Evolutionary conservation across 2,797 vertebrate species (phyloP).

Genomic region (Ficedula albicollis): DNA sequence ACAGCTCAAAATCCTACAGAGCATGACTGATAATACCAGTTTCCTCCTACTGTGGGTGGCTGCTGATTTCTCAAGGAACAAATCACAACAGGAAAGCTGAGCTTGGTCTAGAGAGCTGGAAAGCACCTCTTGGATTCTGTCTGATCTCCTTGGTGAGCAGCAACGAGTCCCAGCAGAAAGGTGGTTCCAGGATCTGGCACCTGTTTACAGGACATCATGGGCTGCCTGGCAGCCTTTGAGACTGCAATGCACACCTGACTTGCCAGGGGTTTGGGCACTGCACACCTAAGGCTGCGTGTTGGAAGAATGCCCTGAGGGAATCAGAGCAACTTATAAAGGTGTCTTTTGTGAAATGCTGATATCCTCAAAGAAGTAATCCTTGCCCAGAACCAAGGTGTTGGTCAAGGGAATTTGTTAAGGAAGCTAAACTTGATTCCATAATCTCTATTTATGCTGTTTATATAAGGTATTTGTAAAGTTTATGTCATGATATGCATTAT

Average conservation of each 20-base stretch:
- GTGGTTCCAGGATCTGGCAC: neutral
- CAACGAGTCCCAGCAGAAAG: neutral
- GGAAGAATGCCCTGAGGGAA: neutral
- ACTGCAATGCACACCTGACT: neutral
- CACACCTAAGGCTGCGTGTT: rapidly evolving
- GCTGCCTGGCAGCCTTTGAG: neutral
- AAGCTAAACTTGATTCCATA: neutral
- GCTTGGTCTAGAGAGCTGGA: neutral
- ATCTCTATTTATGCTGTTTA: neutral
- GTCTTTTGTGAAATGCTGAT: neutral
- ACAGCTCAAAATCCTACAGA: neutral
- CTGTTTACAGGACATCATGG: neutral
- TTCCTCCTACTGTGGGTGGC: neutral
- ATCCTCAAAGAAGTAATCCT: neutral
- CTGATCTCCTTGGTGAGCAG: neutral
- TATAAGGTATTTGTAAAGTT: neutral
- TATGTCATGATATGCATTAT: neutral
- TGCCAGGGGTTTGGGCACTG: neutral
- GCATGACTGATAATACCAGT: neutral
- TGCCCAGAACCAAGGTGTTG: neutral
- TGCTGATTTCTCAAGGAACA: neutral
- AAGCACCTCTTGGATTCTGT: neutral
- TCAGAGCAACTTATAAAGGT: neutral
- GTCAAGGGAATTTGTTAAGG: neutral
- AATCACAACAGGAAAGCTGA: neutral